Conservation (phyloP, 2,888 invertebrate genomes). For the Acleris literana region DNA sequence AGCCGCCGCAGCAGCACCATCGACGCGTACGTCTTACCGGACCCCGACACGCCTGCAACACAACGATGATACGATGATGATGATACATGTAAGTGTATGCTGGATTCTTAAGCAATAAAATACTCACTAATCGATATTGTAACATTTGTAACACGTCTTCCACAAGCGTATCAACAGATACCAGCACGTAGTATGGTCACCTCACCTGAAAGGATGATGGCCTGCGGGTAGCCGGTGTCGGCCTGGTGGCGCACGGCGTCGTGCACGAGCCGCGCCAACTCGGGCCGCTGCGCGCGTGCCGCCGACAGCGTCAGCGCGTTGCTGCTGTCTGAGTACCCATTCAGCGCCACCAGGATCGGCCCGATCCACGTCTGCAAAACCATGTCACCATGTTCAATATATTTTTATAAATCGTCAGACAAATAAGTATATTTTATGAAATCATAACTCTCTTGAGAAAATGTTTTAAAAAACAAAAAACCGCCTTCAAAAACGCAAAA, state of each 20-base stretch:
- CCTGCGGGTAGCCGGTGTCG: slow-evolving; percentile 97
- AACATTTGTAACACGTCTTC: too few species aligned
- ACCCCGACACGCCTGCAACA: slow-evolving; percentile 91
- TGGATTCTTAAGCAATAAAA: too few species aligned
- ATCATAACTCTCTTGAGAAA: too few species aligned
- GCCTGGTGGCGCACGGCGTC: slow-evolving; percentile 97
- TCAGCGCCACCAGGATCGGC: slow-evolving; percentile 94
- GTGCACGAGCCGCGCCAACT: slow-evolving; percentile 93
- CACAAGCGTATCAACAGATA: too few species aligned
- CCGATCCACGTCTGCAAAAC: slow-evolving; percentile 94
- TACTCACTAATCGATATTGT: too few species aligned
- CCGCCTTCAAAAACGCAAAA: too few species aligned
- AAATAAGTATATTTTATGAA: too few species aligned
- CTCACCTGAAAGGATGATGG: slow-evolving; percentile 94
- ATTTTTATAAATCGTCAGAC: neutral
- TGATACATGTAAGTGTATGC: too few species aligned
- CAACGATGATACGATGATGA: neutral
- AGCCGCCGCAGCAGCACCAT: slow-evolving; percentile 95
- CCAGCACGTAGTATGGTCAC: too few species aligned
- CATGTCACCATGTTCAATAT: neutral
- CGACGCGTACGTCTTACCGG: slow-evolving; percentile 96
- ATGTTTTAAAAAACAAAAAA: too few species aligned
- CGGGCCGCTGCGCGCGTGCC: slow-evolving; percentile 89
- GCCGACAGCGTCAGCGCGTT: slow-evolving; percentile 94
- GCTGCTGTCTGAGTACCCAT: slow-evolving; percentile 93